phyloP scores from a whole-genome alignment of 2,113 vertebrate species.

The Sterna hirundo region DNA sequence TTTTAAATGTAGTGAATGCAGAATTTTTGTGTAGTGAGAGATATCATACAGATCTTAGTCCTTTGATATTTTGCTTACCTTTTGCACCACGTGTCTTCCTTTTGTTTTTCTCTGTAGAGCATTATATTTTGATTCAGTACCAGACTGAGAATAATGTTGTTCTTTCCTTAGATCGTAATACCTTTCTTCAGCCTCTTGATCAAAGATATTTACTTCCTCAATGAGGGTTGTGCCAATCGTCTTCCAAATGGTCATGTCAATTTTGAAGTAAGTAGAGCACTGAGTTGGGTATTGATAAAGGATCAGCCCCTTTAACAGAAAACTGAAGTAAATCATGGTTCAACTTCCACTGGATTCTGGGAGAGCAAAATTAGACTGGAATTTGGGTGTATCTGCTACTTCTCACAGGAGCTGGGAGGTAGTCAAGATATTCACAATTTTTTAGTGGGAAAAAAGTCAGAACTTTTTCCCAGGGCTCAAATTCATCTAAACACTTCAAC shows the following conservation, averaged over 20 bases:
- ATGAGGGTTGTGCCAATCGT: conserved; percentile 88
- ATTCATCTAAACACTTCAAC: background rate
- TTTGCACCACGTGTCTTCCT: background rate
- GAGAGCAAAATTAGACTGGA: background rate
- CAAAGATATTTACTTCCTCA: conserved; percentile 97
- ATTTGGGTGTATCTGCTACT: background rate
- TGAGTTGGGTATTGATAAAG: background rate
- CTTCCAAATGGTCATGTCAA: conserved; percentile 91
- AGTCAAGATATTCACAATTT: background rate
- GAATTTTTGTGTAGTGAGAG: background rate
- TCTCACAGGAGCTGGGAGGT: background rate
- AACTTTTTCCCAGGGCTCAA: background rate
- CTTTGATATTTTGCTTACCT: background rate
- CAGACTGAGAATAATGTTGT: background rate
- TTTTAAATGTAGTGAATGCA: background rate
- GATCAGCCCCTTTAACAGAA: background rate
- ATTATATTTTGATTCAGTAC: background rate
- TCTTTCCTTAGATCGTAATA: conserved; percentile 87
- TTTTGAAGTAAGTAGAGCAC: conserved; percentile 83
- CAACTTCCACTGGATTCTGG: background rate
- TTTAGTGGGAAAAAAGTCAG: background rate
- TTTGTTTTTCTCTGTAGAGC: background rate
- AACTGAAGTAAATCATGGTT: background rate
- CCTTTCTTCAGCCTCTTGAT: conserved; percentile 98
- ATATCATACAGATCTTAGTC: background rate